phyloP scores from a whole-genome alignment of 2,888 invertebrate species.

The Arctia plantaginis region DNA sequence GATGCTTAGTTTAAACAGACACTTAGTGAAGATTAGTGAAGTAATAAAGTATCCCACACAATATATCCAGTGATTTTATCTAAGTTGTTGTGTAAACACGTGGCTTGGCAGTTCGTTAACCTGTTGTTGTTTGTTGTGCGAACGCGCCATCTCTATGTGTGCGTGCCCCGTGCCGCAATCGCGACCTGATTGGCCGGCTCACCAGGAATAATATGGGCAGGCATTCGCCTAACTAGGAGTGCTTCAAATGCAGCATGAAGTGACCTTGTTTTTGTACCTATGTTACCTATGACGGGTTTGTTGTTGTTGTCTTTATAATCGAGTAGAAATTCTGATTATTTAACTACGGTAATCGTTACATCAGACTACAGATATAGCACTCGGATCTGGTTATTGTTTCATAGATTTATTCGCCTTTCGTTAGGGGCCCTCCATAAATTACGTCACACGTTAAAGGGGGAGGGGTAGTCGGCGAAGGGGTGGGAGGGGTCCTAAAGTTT shows the following conservation, averaged over 20 bases:
- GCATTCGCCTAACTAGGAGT: conserved; percentile 37
- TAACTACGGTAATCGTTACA: conserved; percentile 2
- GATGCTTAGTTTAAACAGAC: conserved; percentile 6
- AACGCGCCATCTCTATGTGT: conserved; percentile 52
- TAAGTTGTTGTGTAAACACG: conserved; percentile 70
- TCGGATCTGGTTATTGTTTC: conserved; percentile 14
- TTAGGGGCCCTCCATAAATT: no score
- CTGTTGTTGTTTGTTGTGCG: conserved; percentile 59
- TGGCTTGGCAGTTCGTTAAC: conserved; percentile 74
- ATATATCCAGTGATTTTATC: conserved; percentile 45
- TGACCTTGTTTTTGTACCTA: conserved; percentile 29
- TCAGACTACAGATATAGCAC: conserved; percentile 10
- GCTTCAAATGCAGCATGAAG: conserved; percentile 17
- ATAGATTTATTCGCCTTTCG: conserved; percentile 23
- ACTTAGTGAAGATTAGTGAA: conserved; percentile 3
- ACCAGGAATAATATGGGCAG: conserved; percentile 35
- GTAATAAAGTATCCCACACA: conserved; percentile 24
- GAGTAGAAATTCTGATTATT: conserved; percentile 14
- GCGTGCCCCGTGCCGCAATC: conserved; percentile 38
- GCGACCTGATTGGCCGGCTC: conserved; percentile 31
- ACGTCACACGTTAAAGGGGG: no score
- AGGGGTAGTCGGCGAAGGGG: no score
- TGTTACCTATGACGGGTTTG: conserved; percentile 9
- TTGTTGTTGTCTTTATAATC: conserved; percentile 11
- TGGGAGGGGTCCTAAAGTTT: no score